Conservation (phyloP, 2,797 vertebrate species). For the Somateria mollissima region DNA sequence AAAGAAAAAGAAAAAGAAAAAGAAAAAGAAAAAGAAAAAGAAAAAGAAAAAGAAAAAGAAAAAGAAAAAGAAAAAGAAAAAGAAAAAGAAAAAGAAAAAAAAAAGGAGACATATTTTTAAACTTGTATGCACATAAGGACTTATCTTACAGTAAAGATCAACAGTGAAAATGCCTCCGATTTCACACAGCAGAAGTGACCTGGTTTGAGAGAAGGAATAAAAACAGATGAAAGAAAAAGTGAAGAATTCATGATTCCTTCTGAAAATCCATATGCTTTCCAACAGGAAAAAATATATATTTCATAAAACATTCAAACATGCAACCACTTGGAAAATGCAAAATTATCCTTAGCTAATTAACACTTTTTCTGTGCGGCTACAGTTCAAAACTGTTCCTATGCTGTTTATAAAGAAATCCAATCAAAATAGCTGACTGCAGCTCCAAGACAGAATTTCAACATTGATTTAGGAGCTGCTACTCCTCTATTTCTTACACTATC, state of each 20-base stretch:
- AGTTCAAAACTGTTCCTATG: background rate
- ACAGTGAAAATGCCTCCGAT: background rate
- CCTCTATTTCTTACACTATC: background rate
- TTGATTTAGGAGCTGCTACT: background rate
- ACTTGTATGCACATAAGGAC: rapidly evolving
- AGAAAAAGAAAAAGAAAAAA: background rate
- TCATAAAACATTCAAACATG: background rate
- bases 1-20: background rate
- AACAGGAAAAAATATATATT: background rate
- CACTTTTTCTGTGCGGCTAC: background rate
- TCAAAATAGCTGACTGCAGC: background rate
- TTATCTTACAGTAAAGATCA: background rate
- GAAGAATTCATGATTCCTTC: background rate
- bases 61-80: background rate
- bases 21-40: background rate
- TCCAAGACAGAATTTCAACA: background rate
- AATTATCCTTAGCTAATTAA: background rate
- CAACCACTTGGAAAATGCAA: background rate
- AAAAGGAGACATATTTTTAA: background rate
- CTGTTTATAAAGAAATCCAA: background rate
- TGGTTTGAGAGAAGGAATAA: background rate
- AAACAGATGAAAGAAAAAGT: background rate
- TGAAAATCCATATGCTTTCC: background rate
- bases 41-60: background rate
- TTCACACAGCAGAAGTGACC: rapidly evolving